phyloP scores from a whole-genome alignment of 2,888 invertebrate species.

The Petrolisthes manimaculis region DNA sequence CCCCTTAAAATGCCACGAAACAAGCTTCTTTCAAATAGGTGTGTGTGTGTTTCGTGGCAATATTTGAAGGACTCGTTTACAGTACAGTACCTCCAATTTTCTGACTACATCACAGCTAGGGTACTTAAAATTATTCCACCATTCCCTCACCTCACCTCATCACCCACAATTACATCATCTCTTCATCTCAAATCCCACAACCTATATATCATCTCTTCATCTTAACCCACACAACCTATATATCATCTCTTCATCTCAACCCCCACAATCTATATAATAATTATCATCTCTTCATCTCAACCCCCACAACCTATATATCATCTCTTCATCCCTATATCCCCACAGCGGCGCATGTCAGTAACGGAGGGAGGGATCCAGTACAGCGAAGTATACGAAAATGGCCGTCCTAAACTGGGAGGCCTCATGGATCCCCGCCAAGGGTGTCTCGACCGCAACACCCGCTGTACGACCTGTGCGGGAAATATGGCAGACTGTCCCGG shows the following conservation, averaged over 20 bases:
- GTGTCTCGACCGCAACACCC: conserved; percentile 70
- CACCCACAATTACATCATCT: not conserved
- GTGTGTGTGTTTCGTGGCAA: too few relatives aligned
- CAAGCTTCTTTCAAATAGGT: too few relatives aligned
- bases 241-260: not conserved
- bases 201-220: too few relatives aligned
- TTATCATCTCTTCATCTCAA: not conserved
- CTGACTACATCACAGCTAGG: too few relatives aligned
- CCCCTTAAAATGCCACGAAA: too few relatives aligned
- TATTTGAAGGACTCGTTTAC: too few relatives aligned
- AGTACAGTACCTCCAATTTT: too few relatives aligned
- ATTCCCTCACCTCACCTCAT: not conserved
- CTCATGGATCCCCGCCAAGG: conserved; percentile 93
- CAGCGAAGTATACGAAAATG: conserved; percentile 98
- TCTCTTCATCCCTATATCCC: conserved; percentile 73
- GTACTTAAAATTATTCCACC: too few relatives aligned
- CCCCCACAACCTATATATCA: not conserved
- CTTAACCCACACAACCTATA: not conserved
- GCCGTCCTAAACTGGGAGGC: conserved; percentile 96
- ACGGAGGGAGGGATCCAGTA: conserved; percentile 96
- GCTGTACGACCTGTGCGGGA: conserved; percentile 94
- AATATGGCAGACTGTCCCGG: conserved; percentile 98
- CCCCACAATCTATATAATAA: not conserved
- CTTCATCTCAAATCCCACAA: too few relatives aligned
- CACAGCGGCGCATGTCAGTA: conserved; percentile 90